phyloP scores from a whole-genome alignment of 2,888 invertebrate species.

The Celastrina argiolus region DNA sequence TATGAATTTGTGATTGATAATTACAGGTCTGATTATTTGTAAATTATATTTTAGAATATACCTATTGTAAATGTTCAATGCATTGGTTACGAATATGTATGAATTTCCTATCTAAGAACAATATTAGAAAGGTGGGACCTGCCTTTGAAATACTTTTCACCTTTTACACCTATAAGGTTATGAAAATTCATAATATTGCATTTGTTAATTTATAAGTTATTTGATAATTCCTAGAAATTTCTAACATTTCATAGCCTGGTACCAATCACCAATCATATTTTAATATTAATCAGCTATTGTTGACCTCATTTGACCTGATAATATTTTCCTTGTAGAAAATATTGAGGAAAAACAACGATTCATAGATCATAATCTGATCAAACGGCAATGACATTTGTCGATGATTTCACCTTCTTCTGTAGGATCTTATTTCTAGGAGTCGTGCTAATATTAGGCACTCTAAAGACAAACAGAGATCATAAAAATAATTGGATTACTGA shows the following conservation, averaged over 20 bases:
- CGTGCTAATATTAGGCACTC: no score
- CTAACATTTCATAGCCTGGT: neutral
- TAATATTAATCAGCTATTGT: neutral
- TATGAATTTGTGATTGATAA: no score
- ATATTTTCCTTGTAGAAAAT: slow-evolving; percentile 12
- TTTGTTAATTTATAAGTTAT: neutral
- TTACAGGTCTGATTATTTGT: no score
- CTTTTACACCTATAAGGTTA: no score
- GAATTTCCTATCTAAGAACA: no score
- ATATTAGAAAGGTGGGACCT: no score
- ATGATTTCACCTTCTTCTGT: neutral
- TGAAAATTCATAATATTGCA: no score
- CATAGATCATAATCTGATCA: neutral
- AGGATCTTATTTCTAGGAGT: no score
- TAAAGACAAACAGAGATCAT: neutral
- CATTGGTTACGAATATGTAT: no score
- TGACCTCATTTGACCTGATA: neutral
- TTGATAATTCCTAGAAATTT: neutral
- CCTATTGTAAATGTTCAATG: no score
- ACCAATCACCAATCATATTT: neutral
- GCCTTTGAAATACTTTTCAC: no score
- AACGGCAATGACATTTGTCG: neutral
- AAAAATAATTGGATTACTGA: neutral
- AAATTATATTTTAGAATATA: no score
- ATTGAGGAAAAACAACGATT: neutral